phyloP scores from a whole-genome alignment of 2,888 invertebrate genomes.

The Eupithecia vulgata region DNA sequence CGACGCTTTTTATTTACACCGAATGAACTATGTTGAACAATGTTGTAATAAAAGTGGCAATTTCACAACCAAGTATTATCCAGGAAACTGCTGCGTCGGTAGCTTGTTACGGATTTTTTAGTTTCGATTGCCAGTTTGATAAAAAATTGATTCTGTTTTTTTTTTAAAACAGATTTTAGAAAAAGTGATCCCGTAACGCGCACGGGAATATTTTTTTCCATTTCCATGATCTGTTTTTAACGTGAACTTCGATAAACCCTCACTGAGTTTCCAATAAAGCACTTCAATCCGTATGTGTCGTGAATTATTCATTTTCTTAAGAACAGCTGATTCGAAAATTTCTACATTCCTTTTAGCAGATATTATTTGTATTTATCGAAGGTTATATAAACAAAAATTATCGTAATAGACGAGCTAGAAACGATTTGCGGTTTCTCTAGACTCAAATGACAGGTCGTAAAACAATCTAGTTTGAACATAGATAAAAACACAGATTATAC shows the following conservation, averaged over 20 bases:
- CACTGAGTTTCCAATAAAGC: not conserved
- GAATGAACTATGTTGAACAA: too few relatives aligned
- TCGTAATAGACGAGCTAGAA: conserved; percentile 17
- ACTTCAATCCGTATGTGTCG: not conserved
- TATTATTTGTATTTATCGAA: not conserved
- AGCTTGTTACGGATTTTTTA: not conserved
- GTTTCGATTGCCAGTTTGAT: not conserved
- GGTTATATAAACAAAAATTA: not conserved
- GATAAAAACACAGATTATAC: conserved; percentile 37
- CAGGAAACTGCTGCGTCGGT: not conserved
- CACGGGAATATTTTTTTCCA: not conserved
- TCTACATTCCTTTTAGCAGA: not conserved
- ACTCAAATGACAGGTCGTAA: conserved; percentile 35
- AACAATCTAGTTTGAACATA: conserved; percentile 38
- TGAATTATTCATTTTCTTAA: not conserved
- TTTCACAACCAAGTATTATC: not conserved
- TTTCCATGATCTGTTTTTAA: not conserved
- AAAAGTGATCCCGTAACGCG: too few relatives aligned
- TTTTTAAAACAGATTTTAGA: too few relatives aligned
- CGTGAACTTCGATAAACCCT: not conserved
- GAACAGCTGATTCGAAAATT: not conserved
- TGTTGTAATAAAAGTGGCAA: not conserved
- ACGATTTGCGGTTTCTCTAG: conserved; percentile 32
- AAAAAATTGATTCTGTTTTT: not conserved
- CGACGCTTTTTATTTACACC: too few relatives aligned